A percentile compares a stretch with the other conserved stretches of the same genome.
These are phyloP conservation scores for Bubo scandiacus DNA, from an alignment of 2,113 vertebrate species.

Conservation along the genomic window DNA sequence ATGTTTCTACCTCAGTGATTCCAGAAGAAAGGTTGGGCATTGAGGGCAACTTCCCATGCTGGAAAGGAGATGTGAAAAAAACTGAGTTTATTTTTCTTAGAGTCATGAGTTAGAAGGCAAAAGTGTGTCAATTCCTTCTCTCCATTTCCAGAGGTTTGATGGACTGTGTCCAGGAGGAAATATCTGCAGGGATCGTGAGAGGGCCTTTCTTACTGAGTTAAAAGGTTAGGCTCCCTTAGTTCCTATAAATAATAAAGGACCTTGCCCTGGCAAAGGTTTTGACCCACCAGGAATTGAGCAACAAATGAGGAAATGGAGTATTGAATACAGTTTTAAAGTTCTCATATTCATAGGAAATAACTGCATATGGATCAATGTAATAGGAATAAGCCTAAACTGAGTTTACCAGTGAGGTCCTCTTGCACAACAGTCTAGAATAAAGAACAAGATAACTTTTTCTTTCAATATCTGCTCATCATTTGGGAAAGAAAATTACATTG, in stretches of 20 bases:
- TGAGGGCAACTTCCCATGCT: background rate
- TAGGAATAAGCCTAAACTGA: background rate
- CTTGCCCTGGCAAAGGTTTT: background rate
- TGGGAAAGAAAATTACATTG: background rate
- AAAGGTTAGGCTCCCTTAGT: background rate
- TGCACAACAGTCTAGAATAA: background rate
- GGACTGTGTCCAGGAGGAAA: background rate
- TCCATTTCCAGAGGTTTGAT: background rate
- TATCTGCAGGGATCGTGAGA: background rate
- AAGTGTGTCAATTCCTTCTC: background rate
- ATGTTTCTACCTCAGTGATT: background rate
- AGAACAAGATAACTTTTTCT: background rate
- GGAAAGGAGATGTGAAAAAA: background rate
- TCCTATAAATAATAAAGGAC: background rate
- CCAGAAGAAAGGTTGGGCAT: background rate
- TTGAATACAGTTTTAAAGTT: background rate
- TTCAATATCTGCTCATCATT: background rate
- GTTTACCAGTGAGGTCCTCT: background rate
- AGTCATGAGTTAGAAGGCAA: background rate
- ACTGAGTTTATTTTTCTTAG: background rate
- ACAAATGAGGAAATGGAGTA: background rate
- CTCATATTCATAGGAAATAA: background rate
- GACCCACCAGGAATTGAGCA: background rate
- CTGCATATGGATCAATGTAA: background rate
- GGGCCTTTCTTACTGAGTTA: background rate